Conservation (phyloP, 2,888 invertebrate species). For the Falcaria lacertinaria region DNA sequence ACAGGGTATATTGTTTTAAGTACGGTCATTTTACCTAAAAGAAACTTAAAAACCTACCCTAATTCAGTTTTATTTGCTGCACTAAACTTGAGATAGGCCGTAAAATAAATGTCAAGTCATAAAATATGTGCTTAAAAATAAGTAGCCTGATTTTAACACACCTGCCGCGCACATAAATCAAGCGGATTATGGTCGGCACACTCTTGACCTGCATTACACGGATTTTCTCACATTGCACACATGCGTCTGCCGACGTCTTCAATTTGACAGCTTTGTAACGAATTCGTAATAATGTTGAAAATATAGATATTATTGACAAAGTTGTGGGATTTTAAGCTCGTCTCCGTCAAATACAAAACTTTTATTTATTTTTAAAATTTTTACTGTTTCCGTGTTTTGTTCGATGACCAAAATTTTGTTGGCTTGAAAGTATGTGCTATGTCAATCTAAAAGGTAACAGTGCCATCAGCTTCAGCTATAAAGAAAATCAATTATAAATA, state of each 20-base stretch:
- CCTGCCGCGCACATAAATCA: constrained; percentile 1
- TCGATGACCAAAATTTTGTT: too few relatives aligned
- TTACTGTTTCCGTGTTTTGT: too few relatives aligned
- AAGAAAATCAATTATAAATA: too few relatives aligned
- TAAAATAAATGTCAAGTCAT: constrained; percentile 1
- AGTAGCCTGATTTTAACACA: background rate
- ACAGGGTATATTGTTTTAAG: background rate
- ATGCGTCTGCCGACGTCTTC: background rate
- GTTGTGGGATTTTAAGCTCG: too few relatives aligned
- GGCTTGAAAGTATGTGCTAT: too few relatives aligned
- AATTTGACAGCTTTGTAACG: background rate
- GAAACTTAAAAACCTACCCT: background rate
- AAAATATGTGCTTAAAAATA: background rate
- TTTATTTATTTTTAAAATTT: constrained; percentile 3
- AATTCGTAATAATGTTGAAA: too few relatives aligned
- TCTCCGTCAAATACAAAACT: background rate
- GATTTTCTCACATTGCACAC: background rate
- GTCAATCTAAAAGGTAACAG: too few relatives aligned
- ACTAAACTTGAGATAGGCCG: background rate
- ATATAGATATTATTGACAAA: too few relatives aligned
- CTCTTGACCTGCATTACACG: background rate
- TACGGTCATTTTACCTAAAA: background rate
- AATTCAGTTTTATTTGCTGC: background rate
- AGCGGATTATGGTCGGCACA: background rate
- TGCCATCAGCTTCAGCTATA: too few relatives aligned